Conservation (phyloP, 37 sponge, comb jelly and placozoan species). For the Axinella damicornis region DNA sequence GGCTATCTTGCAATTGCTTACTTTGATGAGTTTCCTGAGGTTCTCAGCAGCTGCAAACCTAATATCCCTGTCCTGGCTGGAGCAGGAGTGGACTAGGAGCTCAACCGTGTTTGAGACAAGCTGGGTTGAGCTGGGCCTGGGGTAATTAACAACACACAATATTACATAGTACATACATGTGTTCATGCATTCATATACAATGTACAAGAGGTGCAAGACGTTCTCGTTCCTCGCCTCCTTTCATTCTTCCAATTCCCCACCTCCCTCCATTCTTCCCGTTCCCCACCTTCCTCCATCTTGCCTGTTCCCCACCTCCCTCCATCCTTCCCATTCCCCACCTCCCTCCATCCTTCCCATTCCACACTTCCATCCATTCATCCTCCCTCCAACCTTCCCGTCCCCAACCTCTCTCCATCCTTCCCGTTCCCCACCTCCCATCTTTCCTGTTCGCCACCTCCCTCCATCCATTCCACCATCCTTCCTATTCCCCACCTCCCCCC, state of each 20-base stretch:
- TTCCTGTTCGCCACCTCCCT: no score
- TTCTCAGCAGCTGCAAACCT: slow-evolving; percentile 57
- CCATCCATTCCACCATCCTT: background rate
- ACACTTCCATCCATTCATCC: slow-evolving; percentile 3
- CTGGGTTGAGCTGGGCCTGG: slow-evolving; percentile 13
- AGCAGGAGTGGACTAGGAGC: slow-evolving; percentile 54
- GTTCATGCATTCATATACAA: background rate
- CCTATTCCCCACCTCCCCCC: no score
- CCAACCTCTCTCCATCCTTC: background rate
- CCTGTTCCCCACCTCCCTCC: slow-evolving; percentile 1
- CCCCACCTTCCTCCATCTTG: no score
- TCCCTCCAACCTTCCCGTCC: no score
- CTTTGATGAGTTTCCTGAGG: slow-evolving; percentile 65
- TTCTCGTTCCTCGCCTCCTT: no score
- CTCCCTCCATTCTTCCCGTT: no score
- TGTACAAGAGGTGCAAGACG: background rate
- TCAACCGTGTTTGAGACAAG: slow-evolving; percentile 38
- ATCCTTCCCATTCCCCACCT: no score
- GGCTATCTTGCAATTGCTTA: no score
- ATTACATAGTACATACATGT: no score
- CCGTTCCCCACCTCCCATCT: slow-evolving; percentile 1
- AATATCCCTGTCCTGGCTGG: slow-evolving; percentile 34
- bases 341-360: background rate
- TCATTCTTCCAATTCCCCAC: background rate
- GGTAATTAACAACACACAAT: background rate